A percentile compares a stretch with the other conserved stretches of the same genome.
These are phyloP conservation scores for Zaprionus davidi DNA, from an alignment of 1,140 invertebrate genomes.

Conservation along the genomic window DNA sequence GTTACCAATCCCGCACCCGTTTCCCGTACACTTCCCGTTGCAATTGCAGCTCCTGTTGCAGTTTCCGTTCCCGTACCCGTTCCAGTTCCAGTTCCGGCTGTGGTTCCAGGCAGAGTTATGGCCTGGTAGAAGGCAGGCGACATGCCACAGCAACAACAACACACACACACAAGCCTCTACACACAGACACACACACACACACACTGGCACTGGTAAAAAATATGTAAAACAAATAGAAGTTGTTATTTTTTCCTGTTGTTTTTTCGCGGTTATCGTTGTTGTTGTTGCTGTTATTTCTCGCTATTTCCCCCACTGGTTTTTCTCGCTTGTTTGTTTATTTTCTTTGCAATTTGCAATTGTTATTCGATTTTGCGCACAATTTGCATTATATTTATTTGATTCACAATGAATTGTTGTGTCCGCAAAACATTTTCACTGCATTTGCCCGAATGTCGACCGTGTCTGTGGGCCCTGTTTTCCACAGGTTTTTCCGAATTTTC, in stretches of 20 bases:
- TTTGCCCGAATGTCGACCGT: neutral
- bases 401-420: neutral
- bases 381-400: slow-evolving; percentile 3
- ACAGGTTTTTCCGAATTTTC: slow-evolving; percentile 21
- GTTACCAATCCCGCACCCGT: neutral
- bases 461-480: slow-evolving; percentile 8
- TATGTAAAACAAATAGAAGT: slow-evolving; percentile 1
- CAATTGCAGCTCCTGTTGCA: neutral
- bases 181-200: slow-evolving; percentile 13
- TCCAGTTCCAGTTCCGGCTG: neutral
- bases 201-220: slow-evolving; percentile 10
- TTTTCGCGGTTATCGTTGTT: neutral
- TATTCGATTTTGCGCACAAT: slow-evolving; percentile 11
- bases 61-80: slow-evolving; percentile 4
- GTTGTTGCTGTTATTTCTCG: neutral
- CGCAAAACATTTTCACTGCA: neutral
- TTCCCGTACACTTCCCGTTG: neutral
- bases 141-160: slow-evolving; percentile 54
- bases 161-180: slow-evolving; percentile 9
- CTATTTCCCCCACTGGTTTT: neutral
- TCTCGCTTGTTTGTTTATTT: slow-evolving; percentile 10
- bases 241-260: neutral
- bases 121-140: slow-evolving; percentile 65
- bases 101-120: slow-evolving; percentile 16
- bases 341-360: slow-evolving; percentile 10